Conservation (phyloP, 2,113 vertebrate species). For the Mesocricetus auratus region DNA sequence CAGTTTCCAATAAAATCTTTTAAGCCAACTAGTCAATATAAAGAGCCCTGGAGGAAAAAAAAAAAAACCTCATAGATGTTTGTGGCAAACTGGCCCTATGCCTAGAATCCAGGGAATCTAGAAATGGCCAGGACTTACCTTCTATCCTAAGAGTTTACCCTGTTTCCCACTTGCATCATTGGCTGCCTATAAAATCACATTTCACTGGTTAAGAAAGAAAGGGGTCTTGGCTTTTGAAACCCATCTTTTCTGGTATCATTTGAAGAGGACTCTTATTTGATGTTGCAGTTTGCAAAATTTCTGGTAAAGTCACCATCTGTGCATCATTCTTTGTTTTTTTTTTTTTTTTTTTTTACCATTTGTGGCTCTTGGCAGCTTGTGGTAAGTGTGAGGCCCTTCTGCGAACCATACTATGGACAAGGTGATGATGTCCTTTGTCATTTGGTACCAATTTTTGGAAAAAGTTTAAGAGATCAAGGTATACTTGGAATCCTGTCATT, state of each 20-base stretch:
- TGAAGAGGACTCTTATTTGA: background rate
- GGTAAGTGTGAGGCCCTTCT: background rate
- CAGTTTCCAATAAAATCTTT: background rate
- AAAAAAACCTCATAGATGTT: background rate
- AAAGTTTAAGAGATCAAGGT: background rate
- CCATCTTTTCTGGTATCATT: background rate
- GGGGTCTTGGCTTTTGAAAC: background rate
- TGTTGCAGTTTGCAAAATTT: background rate
- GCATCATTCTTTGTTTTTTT: background rate
- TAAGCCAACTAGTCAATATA: background rate
- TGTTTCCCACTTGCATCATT: background rate
- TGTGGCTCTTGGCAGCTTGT: background rate
- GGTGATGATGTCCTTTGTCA: background rate
- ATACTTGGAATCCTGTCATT: background rate
- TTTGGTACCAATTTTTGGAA: background rate
- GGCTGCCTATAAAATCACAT: background rate
- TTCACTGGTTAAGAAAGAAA: background rate
- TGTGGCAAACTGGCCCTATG: background rate
- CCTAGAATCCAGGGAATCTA: background rate
- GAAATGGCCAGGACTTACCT: background rate
- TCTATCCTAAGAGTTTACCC: background rate
- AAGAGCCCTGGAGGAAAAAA: background rate
- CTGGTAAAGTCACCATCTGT: background rate
- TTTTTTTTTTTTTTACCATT: background rate
- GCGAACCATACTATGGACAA: background rate